phyloP scores from a whole-genome alignment of 1,140 invertebrate species.

The Chelonus insularis region DNA sequence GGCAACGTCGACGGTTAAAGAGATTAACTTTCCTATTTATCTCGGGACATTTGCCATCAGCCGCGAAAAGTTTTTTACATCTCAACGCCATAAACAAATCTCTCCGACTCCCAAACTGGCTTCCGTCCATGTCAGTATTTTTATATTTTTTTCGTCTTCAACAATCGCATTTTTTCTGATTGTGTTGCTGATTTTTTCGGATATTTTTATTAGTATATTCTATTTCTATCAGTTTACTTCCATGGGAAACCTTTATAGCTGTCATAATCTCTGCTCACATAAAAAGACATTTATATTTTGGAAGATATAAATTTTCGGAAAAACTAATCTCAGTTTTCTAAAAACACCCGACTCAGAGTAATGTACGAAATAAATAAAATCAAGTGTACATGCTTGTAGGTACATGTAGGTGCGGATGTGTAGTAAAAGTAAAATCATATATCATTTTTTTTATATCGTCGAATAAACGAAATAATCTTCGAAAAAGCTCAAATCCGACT shows the following conservation, averaged over 20 bases:
- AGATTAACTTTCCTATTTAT: conserved; percentile 37
- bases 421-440: too few species aligned
- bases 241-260: neutral
- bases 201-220: too few species aligned
- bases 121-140: conserved; percentile 26
- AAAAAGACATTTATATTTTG: too few species aligned
- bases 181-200: neutral
- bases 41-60: conserved; percentile 28
- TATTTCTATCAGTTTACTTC: neutral
- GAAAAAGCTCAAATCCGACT: too few species aligned
- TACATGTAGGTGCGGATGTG: too few species aligned
- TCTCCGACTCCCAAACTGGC: conserved; percentile 19
- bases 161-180: conserved; percentile 17
- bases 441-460: too few species aligned
- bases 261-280: conserved; percentile 2
- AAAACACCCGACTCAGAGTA: too few species aligned
- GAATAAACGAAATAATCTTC: too few species aligned
- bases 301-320: neutral
- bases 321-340: neutral
- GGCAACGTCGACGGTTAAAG: conserved; percentile 26
- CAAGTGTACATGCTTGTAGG: too few species aligned
- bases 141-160: neutral
- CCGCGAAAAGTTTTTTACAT: conserved; percentile 30
- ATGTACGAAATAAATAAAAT: too few species aligned
- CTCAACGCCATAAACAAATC: conserved; percentile 33